These are phyloP conservation scores for Xyrichtys novacula DNA, from an alignment of 2,797 vertebrate species.

Conservation along the genomic window DNA sequence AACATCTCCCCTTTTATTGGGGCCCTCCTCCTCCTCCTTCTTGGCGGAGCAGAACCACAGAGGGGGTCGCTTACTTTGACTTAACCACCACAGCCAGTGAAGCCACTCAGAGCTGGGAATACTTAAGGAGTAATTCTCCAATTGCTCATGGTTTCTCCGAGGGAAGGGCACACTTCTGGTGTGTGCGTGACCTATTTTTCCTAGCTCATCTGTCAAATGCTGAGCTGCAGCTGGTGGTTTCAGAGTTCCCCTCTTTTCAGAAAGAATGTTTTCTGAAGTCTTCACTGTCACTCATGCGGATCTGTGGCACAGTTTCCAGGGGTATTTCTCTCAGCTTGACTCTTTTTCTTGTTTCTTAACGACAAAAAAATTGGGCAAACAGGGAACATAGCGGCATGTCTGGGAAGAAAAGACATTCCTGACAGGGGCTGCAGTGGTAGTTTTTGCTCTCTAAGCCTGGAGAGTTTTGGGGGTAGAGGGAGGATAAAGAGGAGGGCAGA, in stretches of 20 bases:
- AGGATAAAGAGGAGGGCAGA: slow-evolving; percentile 71
- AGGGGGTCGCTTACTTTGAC: slow-evolving; percentile 59
- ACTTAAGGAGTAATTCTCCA: slow-evolving; percentile 76
- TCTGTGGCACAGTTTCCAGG: slow-evolving; percentile 70
- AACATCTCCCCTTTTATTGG: slow-evolving; percentile 33
- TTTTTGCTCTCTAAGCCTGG: slow-evolving; percentile 40
- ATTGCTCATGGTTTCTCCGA: slow-evolving; percentile 76
- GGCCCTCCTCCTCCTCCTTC: slow-evolving; percentile 29
- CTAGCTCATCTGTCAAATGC: slow-evolving; percentile 66
- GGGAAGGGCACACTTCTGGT: slow-evolving; percentile 71
- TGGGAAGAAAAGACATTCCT: slow-evolving; percentile 39
- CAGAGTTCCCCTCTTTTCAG: slow-evolving; percentile 64
- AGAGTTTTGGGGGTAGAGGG: slow-evolving; percentile 48
- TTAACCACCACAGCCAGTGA: slow-evolving; percentile 58
- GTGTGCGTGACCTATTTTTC: slow-evolving; percentile 83
- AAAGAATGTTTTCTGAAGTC: slow-evolving; percentile 66
- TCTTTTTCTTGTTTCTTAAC: slow-evolving; percentile 18
- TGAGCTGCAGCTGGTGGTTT: slow-evolving; percentile 67
- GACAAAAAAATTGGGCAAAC: slow-evolving; percentile 24
- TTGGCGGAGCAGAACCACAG: slow-evolving; percentile 51
- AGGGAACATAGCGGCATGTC: slow-evolving; percentile 30
- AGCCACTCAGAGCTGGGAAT: slow-evolving; percentile 68
- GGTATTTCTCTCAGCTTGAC: slow-evolving; percentile 54
- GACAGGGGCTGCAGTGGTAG: slow-evolving; percentile 36
- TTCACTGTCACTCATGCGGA: slow-evolving; percentile 68